These are phyloP conservation scores for Ctenopoma kingsleyae DNA, from an alignment of 2,797 vertebrate genomes.

Conservation along the genomic window DNA sequence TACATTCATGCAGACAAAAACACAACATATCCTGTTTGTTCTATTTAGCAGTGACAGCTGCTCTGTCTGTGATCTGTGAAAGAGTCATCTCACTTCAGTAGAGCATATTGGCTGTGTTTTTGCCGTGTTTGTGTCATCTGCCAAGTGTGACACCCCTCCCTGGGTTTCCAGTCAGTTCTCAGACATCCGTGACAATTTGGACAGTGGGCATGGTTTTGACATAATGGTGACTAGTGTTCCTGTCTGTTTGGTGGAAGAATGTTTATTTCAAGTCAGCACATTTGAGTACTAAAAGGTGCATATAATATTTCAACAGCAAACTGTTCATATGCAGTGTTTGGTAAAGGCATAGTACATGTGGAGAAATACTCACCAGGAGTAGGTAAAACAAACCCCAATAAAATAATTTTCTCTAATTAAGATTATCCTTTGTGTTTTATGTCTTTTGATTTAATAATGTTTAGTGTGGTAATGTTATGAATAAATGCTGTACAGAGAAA, in stretches of 20 bases:
- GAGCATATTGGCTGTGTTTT: slow-evolving; percentile 42
- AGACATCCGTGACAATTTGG: slow-evolving; percentile 62
- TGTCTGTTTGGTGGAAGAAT: slow-evolving; percentile 42
- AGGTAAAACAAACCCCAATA: background rate
- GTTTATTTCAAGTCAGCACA: slow-evolving; percentile 16
- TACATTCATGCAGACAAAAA: slow-evolving; percentile 15
- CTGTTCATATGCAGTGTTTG: background rate
- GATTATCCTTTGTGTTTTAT: background rate
- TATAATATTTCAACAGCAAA: background rate
- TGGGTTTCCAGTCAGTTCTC: slow-evolving; percentile 59
- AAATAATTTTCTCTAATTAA: slow-evolving; percentile 1
- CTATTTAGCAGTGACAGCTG: slow-evolving; percentile 39
- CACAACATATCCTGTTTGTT: slow-evolving; percentile 15
- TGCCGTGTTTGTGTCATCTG: slow-evolving; percentile 50
- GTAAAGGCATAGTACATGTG: background rate
- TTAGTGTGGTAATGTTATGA: background rate
- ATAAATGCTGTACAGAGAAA: background rate
- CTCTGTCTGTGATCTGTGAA: slow-evolving; percentile 44
- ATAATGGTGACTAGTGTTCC: slow-evolving; percentile 49
- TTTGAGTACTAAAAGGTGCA: slow-evolving; percentile 11
- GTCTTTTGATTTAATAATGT: background rate
- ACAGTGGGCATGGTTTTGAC: slow-evolving; percentile 27
- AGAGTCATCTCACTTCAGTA: slow-evolving; percentile 37
- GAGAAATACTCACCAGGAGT: background rate
- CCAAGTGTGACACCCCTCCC: slow-evolving; percentile 56